Base-by-base conservation (phyloP, 2,797 vertebrate genomes). In the Botia almorhae region DNA sequence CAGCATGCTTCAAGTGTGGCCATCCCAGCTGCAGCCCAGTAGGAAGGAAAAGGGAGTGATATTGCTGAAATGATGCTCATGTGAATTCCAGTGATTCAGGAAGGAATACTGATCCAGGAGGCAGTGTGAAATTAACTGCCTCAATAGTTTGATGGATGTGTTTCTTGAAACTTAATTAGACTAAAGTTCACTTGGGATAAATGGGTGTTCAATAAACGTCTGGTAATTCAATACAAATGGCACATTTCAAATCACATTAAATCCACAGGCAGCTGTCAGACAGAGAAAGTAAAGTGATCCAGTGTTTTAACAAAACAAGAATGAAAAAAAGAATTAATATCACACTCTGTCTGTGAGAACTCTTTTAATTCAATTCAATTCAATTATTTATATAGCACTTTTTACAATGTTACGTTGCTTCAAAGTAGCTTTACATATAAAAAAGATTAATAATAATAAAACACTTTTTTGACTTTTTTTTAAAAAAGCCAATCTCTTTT, bases 141-240 rank as follows among this genome's bases (percentile, higher is more conserved):
- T 93, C 89, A 87, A 88, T 90, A 87, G 88, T 86, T 92, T 93
- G 93, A 93, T 93, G 89, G 92, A 94, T 93, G 92, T 89, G 91
- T 91, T 94, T 91, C 92, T 92, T 89, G 90, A 93, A 94, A 91
- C 90, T 92, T 93, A 92, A 94, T 94, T 94, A 93, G 91, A 92
- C 87, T 90, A 90, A 93, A 92, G 92, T 92, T 91, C 90, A 90
- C 89, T 89, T 84, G 79, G 87, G 92, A 92, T 93, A 93, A 93
- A 91, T 93, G 92, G 91, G 87, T 81, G 78, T 92, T 93, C 91
- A 90, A 93, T 93, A 92, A 93, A 91, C 90, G 90, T 91, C 91
- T 90, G 84, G 83, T 88, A 86, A 88, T 89, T 90, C 87, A 89
- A 90, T 89, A 90, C 86, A 89, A 89, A 88, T 89, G 88, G 88